Evolutionary conservation across 2,888 invertebrate species (phyloP), one percentile per base, ranked within the genome.

Genomic region (Drosophila peninsularis): DNA sequence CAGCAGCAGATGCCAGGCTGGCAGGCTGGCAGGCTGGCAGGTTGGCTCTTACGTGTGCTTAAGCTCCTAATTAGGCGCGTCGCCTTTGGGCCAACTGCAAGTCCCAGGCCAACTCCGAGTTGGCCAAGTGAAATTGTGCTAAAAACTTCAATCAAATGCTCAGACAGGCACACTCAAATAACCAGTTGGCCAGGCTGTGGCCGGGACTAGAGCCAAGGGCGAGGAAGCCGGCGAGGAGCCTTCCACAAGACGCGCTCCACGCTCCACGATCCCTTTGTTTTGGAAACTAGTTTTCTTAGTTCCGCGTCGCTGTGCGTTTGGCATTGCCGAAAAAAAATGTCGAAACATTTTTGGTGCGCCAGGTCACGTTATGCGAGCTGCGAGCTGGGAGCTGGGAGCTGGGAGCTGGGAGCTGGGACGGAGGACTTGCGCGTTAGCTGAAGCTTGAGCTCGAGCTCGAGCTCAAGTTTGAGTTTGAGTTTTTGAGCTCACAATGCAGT

Each of bases 61-160:
- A 19, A 32, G 19, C 21, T 57, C 54, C 44, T 69, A 55, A 62
- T 75, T 75, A 55, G 49, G 61, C 45, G 47, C 45, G 32, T 61
- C 42, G 49, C 6, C 10, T 60, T 32, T 36, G 32, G 52, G 30
- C 30, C 30, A 19, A 19, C 30, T 47, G 30, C 47, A 19, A 13
- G 32, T 13, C 47, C 47, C 1, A 13, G 17, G 17, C 47, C 47
- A 2, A 19, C 6, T 30, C 21, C 67, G 42, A 44, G 41, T 62
- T 54, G 75, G 37, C 55, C 71, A 56, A 72, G 49, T 57, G 60
- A 79, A 67, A 75, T 79, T 65, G 75, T 70, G 75, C 85, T 72
- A 71, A 55, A 67, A 72, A 78, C 86, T 82, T 85, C 65, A 82
- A 88, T 82, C 82, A 88, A 82, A 85, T 69, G 79, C 47, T 61